phyloP scores from a whole-genome alignment of 2,888 invertebrate species.

The Morpho achilles region DNA sequence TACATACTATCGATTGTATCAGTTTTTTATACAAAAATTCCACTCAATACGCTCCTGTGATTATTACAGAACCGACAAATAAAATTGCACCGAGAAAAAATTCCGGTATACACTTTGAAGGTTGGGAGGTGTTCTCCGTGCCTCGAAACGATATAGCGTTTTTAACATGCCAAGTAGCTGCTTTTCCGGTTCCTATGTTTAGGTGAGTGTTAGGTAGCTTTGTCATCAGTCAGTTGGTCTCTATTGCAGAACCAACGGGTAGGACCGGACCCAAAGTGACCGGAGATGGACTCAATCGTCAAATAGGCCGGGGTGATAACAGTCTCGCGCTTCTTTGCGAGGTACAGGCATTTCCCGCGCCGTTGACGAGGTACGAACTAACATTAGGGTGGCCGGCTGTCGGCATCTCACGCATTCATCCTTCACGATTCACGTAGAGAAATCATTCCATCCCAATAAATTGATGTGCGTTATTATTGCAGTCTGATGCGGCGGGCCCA shows the following conservation, averaged over 20 bases:
- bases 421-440: conserved; percentile 68
- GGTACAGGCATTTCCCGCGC: conserved; percentile 88
- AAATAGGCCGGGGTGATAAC: conserved; percentile 60
- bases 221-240: conserved; percentile 46
- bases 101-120: conserved; percentile 78
- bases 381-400: conserved; percentile 50
- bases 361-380: conserved; percentile 85
- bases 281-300: conserved; percentile 80
- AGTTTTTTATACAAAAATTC: background rate
- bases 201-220: conserved; percentile 78
- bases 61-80: conserved; percentile 75
- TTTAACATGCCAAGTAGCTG: conserved; percentile 84
- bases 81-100: conserved; percentile 81
- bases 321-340: conserved; percentile 86
- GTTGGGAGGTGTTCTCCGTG: conserved; percentile 81
- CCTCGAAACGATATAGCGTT: conserved; percentile 72
- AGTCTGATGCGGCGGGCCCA: conserved; percentile 67
- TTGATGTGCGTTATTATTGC: conserved; percentile 75
- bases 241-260: conserved; percentile 83
- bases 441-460: conserved; percentile 65
- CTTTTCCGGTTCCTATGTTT: conserved; percentile 84
- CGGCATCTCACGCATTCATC: conserved; percentile 72
- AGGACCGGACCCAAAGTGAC: conserved; percentile 84
- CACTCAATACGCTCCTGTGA: conserved; percentile 29
- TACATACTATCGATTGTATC: background rate